These are phyloP conservation scores for Australoheros facetus DNA, from an alignment of 2,797 vertebrate genomes.

Conservation along the genomic window DNA sequence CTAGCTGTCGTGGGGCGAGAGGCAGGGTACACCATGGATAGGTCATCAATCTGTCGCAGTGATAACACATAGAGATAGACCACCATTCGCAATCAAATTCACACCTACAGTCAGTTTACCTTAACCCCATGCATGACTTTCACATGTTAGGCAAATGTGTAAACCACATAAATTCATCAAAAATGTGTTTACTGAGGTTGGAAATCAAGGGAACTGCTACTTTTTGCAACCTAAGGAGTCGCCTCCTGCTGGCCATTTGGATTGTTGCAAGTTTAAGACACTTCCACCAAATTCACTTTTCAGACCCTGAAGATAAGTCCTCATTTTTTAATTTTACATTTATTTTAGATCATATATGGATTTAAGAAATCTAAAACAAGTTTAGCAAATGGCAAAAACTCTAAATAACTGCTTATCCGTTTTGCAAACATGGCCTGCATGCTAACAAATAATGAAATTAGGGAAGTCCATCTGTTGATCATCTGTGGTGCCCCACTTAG, in stretches of 20 bases:
- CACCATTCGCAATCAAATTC: background rate
- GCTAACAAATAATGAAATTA: background rate
- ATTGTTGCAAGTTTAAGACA: background rate
- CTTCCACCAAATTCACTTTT: background rate
- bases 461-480: background rate
- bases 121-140: background rate
- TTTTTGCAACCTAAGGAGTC: background rate
- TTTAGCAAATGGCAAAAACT: background rate
- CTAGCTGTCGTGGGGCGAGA: background rate
- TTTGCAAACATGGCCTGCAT: background rate
- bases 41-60: accelerated
- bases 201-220: background rate
- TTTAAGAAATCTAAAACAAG: background rate
- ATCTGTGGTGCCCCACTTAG: no score
- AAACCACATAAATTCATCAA: background rate
- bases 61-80: background rate
- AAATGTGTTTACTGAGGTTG: accelerated
- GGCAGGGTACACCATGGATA: background rate
- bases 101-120: background rate
- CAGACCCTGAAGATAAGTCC: background rate
- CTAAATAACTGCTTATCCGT: background rate
- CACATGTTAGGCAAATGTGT: background rate
- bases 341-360: background rate
- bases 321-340: background rate
- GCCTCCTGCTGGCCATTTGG: no score